These are phyloP conservation scores for Probaryconus sp. DNA, from an alignment of 1,140 invertebrate genomes.

Conservation along the genomic window DNA sequence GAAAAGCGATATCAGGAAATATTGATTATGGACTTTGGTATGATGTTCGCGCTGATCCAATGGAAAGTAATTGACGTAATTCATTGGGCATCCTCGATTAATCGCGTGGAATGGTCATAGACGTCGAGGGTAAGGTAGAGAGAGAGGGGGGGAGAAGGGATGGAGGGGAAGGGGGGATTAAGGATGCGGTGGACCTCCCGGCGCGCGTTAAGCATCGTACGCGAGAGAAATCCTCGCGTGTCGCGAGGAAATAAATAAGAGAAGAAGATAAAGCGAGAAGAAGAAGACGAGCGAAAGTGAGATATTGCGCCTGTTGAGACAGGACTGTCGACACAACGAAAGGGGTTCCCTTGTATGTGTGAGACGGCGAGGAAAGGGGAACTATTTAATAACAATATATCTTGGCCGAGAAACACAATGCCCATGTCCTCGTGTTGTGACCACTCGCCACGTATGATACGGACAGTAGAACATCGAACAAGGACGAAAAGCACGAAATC, in stretches of 20 bases:
- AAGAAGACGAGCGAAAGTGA: constrained; percentile 45
- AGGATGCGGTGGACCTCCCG: constrained; percentile 54
- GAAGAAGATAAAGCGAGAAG: constrained; percentile 35
- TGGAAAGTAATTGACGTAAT: constrained; percentile 58
- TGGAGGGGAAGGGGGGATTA: constrained; percentile 32
- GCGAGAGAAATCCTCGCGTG: constrained; percentile 66
- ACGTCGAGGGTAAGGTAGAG: constrained; percentile 8
- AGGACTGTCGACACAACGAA: too few relatives aligned
- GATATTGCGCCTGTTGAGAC: constrained; percentile 55
- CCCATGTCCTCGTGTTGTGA: constrained; percentile 36
- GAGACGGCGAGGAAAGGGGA: constrained; percentile 64
- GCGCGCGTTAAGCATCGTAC: constrained; percentile 33
- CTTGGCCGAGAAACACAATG: constrained; percentile 70
- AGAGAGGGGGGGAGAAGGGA: neutral
- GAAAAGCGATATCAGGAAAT: constrained; percentile 23
- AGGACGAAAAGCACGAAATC: constrained; percentile 42
- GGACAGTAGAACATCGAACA: constrained; percentile 17
- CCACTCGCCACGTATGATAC: constrained; percentile 23
- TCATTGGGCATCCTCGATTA: constrained; percentile 56
- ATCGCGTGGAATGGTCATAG: constrained; percentile 32
- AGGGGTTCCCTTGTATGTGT: too few relatives aligned
- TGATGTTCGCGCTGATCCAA: constrained; percentile 44
- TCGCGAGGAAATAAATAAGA: constrained; percentile 68
- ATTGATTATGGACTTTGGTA: constrained; percentile 27
- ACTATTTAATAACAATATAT: constrained; percentile 79